Evolutionary conservation across 2,797 vertebrate species (phyloP).

Genomic region (Pangasius krempfi): DNA sequence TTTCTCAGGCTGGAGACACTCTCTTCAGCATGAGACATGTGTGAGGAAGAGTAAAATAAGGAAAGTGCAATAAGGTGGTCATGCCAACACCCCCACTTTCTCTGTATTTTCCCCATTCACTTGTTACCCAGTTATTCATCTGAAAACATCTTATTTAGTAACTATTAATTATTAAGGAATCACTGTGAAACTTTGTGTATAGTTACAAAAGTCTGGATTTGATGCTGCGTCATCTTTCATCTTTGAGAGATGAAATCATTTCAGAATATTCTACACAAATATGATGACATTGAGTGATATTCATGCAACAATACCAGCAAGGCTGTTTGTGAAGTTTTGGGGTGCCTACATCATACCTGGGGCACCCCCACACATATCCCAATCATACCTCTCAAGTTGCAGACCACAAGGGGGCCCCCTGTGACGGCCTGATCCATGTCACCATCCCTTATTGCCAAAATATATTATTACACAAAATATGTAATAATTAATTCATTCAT

Average conservation of each 20-base stretch:
- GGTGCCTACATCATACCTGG: neutral
- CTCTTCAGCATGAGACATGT: neutral
- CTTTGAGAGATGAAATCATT: neutral
- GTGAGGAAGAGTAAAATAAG: neutral
- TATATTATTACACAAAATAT: slow-evolving; percentile 3
- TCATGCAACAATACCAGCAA: neutral
- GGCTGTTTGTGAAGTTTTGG: neutral
- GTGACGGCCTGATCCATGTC: neutral
- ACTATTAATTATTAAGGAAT: neutral
- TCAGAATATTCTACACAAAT: neutral
- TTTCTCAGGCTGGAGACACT: neutral
- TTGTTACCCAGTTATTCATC: neutral
- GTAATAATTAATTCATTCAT: neutral
- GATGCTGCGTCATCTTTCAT: neutral
- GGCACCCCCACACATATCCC: neutral
- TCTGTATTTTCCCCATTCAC: neutral
- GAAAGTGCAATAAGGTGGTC: neutral
- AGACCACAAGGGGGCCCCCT: neutral
- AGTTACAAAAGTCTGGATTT: neutral
- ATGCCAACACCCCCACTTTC: neutral
- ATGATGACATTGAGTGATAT: neutral
- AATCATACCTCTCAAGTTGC: neutral
- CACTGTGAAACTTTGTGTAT: neutral
- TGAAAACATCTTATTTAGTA: neutral
- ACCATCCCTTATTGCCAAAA: neutral